Conservation (phyloP, 1,140 invertebrate genomes). For the Oscheius sp. region DNA sequence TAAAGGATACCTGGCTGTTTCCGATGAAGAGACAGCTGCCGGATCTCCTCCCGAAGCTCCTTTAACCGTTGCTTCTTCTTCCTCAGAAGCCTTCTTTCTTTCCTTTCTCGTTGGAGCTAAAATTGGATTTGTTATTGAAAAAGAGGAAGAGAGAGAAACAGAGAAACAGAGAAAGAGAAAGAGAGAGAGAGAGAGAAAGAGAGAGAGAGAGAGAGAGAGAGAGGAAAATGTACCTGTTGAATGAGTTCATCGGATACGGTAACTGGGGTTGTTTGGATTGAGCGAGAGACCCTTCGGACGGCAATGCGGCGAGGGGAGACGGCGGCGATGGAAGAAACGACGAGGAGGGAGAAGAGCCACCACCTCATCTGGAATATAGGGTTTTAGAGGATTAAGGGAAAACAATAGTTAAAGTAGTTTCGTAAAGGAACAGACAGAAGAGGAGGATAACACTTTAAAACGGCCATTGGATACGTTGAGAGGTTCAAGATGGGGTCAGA, state of each 20-base stretch:
- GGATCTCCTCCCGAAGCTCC: neutral
- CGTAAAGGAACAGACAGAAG: neutral
- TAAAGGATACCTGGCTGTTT: neutral
- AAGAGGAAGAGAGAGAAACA: too few relatives aligned
- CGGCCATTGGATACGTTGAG: neutral
- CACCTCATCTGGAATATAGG: neutral
- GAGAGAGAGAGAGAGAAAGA: too few relatives aligned
- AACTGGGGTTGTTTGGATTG: neutral
- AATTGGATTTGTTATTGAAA: neutral
- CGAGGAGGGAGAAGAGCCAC: neutral
- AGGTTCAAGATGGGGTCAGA: neutral
- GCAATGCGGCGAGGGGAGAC: neutral
- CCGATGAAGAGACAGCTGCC: neutral
- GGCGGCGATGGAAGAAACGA: neutral
- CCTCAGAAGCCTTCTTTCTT: neutral
- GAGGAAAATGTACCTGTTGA: neutral
- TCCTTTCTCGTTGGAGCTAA: neutral
- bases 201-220: too few relatives aligned
- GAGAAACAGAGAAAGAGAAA: too few relatives aligned
- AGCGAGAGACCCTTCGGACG: neutral
- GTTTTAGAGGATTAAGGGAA: too few relatives aligned
- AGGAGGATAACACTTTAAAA: neutral
- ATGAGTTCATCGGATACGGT: neutral
- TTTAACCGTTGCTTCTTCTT: conserved; percentile 1
- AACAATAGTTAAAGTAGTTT: neutral